These are phyloP conservation scores for Eulemur macaco DNA, from an alignment of 2,113 vertebrate genomes.

Conservation along the genomic window DNA sequence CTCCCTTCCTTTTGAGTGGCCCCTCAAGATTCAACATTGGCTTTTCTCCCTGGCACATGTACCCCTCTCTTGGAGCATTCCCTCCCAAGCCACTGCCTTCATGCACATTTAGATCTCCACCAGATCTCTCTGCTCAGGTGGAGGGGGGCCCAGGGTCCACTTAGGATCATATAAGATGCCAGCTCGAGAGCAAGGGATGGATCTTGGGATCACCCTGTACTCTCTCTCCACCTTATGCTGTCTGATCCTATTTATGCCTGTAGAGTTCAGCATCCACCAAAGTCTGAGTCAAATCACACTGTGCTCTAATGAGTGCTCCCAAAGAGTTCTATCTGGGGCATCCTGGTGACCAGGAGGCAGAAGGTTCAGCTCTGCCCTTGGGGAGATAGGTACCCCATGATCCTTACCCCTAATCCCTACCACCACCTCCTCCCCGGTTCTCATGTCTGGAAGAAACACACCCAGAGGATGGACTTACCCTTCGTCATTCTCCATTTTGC, in stretches of 20 bases:
- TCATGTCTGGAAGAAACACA: neutral
- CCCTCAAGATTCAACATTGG: neutral
- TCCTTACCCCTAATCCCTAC: neutral
- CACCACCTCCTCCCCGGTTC: neutral
- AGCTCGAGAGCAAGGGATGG: neutral
- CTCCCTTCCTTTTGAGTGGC: neutral
- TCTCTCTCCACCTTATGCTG: neutral
- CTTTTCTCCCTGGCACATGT: neutral
- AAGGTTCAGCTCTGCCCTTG: neutral
- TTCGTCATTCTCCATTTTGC: neutral
- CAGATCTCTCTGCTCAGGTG: constrained; percentile 14
- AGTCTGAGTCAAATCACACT: neutral
- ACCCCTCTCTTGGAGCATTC: neutral
- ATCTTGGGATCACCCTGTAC: neutral
- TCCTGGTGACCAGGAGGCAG: neutral
- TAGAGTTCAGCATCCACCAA: neutral
- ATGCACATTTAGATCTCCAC: neutral
- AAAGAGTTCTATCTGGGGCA: neutral
- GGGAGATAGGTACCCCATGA: neutral
- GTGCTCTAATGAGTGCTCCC: neutral
- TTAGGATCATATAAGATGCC: neutral
- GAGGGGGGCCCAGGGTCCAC: neutral
- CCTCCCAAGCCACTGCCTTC: neutral
- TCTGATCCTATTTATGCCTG: neutral
- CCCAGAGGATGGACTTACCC: neutral